phyloP scores from a whole-genome alignment of 2,113 vertebrate genomes.

The Erinaceus europaeus region DNA sequence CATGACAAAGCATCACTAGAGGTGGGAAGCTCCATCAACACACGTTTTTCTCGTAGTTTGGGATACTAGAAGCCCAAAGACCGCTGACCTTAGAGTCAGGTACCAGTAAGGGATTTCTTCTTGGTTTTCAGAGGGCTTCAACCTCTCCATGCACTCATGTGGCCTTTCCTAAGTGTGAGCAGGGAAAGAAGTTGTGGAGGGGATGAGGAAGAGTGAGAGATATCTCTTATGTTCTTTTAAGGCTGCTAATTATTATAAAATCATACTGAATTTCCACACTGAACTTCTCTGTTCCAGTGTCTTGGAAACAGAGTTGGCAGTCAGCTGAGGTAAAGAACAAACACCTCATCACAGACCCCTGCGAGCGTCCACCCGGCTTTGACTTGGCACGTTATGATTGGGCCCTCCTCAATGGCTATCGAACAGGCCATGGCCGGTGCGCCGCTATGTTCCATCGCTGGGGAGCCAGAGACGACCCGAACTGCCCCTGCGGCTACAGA shows the following conservation, averaged over 20 bases:
- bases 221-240: background rate
- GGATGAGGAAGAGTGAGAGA: background rate
- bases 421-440: too few relatives aligned
- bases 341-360: too few relatives aligned
- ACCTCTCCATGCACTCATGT: background rate
- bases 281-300: too few relatives aligned
- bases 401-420: too few relatives aligned
- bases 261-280: too few relatives aligned
- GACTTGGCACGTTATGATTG: too few relatives aligned
- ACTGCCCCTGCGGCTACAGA: too few relatives aligned
- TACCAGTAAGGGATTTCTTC: background rate
- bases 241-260: background rate
- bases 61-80: background rate
- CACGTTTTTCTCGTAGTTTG: background rate
- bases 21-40: background rate
- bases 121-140: background rate
- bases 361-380: too few relatives aligned
- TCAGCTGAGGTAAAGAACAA: too few relatives aligned
- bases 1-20: background rate
- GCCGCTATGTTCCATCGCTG: too few relatives aligned
- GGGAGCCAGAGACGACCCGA: too few relatives aligned
- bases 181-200: rapidly evolving
- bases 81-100: background rate
- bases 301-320: too few relatives aligned
- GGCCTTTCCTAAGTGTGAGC: background rate